phyloP scores from a whole-genome alignment of 2,888 invertebrate genomes.

The Scrobipalpa costella region DNA sequence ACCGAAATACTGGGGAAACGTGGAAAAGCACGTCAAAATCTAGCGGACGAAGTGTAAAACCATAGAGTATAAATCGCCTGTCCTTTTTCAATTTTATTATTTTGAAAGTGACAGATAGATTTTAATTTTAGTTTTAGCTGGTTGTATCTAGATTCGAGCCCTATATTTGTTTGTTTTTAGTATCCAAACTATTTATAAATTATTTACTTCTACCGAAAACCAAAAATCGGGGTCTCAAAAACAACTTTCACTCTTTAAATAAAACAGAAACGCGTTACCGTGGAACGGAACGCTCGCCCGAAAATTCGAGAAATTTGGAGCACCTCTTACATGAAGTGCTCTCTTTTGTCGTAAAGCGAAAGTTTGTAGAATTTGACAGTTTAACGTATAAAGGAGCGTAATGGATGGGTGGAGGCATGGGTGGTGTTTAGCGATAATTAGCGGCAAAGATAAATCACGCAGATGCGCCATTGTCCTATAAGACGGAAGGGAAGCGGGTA shows the following conservation, averaged over 20 bases:
- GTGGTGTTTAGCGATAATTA: constrained; percentile 41
- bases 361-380: constrained; percentile 36
- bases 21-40: no score
- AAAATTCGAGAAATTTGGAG: constrained; percentile 25
- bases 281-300: constrained; percentile 1
- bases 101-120: no score
- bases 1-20: no score
- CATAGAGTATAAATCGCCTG: no score
- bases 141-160: no score
- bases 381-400: constrained; percentile 34
- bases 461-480: constrained; percentile 32
- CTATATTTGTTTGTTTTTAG: no score
- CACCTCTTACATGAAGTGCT: constrained; percentile 21
- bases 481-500: neutral
- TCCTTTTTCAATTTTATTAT: no score
- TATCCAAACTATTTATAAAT: neutral
- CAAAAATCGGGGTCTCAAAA: neutral
- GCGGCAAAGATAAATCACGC: constrained; percentile 38
- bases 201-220: neutral
- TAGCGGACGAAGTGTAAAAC: no score
- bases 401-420: constrained; percentile 30
- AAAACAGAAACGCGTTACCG: neutral
- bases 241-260: neutral
- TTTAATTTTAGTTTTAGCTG: no score
- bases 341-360: constrained; percentile 27